Base-by-base conservation (phyloP, 2,888 invertebrate species). In the Tricholauxania praeusta region DNA sequence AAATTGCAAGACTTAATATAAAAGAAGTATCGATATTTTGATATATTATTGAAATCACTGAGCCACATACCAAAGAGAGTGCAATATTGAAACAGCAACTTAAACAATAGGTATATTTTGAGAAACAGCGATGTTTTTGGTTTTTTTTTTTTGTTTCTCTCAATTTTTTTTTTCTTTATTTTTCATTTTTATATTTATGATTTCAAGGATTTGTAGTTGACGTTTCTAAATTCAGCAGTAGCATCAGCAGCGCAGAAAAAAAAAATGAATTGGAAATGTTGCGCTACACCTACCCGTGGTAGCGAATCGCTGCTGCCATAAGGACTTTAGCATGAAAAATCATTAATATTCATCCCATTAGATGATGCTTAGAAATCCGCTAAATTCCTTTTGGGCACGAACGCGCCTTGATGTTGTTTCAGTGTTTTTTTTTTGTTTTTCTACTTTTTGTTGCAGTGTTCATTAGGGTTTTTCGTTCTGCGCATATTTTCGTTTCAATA, bases 281-380 rank as follows among this genome's bases (percentile, higher is more conserved):
- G 28, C 28, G 28, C 28, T 28, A 28, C 39, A 39, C 1, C 39
- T 39, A 39, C 39, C 39, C 39, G 8, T 39, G 10, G 10, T 10
- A 59, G n/a, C 7, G 57, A 12, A 49, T 14, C 12, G 77, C 72
- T 75, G 74, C 72, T 75, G 74, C 74, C 12, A 73, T 62, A 74
- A 74, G 75, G 73, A 72, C 57, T 62, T 72, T 76, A 76, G 78
- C 75, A 79, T 76, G 76, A 65, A 75, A 78, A 80, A 80, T 82
- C 84, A 83, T 84, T 85, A 84, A 85, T 85, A 84, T 85, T 85
- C 81, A 83, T 83, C 79, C 76, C 39, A 66, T 64, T 72, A 60
- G 66, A 70, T 66, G 72, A 72, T 47, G 49, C 51, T 17, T 51
- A 19, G 47, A 57, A 72, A 67, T 55, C 68, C 68, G 64, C 73